Evolutionary conservation across 2,797 vertebrate species (phyloP), one percentile per base, ranked within the genome.

Genomic region (Melanotaenia trifasciata): DNA sequence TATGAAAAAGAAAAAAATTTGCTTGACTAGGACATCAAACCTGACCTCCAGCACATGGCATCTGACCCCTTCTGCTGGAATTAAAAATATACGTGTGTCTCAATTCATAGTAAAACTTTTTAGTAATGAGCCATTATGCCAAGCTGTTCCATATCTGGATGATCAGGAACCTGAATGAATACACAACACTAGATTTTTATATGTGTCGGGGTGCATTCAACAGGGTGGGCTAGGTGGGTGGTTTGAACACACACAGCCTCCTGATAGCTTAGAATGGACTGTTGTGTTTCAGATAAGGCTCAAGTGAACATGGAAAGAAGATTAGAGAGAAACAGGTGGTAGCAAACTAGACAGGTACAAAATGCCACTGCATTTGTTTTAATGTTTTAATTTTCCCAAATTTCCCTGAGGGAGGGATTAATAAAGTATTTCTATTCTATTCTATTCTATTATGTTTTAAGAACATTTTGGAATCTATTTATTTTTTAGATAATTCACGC

Each of bases 1-100:
- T 40, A 5, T 40, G 5, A 40, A 14, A 40, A 13, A 5, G 12
- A 40, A 40, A 40, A 38, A 13, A 3, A 14, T 3, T 38, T 38
- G 2, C 12, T 38, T 11, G 9, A 33, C 33, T 10, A 9, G 9
- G 9, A 36, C 35, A 36, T 2, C 35, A 36, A 36, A 10, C n/a
- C 58, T 32, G 64, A 76, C 47, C 78, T 72, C 50, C 35, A 36
- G 9, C 36, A 2, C 2, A 11, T 13, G 38, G 16, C 38, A 1
- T 43, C 38, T 54, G 67, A 75, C 43, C 58, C 18, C n/a, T 43
- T 38, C 14, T 0, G 12, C 16, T 62, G 32, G 51, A 62, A 70
- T 13, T 16, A n/a, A 22, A 58, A 33, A 43, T 20, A 35, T 20
- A 20, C 54, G 20, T 28, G 22, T 47, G 16, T 68, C 12, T 43